Percentiles rank a stretch among this genome's conserved stretches.
These are phyloP conservation scores for Drosophila paranaensis DNA, from an alignment of 2,888 invertebrate species.

Conservation along the genomic window DNA sequence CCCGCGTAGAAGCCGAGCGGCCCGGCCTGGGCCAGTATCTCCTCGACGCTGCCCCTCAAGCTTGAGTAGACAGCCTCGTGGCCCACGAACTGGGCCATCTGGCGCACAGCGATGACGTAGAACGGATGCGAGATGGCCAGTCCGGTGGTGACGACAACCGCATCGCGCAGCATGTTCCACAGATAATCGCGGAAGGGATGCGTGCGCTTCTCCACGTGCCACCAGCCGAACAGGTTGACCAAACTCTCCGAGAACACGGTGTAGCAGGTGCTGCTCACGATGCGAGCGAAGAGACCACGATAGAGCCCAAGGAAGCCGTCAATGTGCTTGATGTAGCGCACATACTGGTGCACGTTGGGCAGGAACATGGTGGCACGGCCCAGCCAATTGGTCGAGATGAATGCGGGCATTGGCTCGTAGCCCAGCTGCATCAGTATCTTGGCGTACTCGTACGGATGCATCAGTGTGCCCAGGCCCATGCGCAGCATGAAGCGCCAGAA, in stretches of 20 bases:
- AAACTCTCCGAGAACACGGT: slow-evolving; percentile 25
- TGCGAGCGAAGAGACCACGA: slow-evolving; percentile 47
- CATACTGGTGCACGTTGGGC: slow-evolving; percentile 53
- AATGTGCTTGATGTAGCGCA: slow-evolving; percentile 36
- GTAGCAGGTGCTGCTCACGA: slow-evolving; percentile 16
- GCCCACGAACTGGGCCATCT: slow-evolving; percentile 66
- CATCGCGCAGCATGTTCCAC: slow-evolving; percentile 34
- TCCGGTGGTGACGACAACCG: slow-evolving; percentile 37
- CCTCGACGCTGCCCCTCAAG: slow-evolving; percentile 19
- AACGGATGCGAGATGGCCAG: slow-evolving; percentile 60
- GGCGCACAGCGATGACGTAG: slow-evolving; percentile 59
- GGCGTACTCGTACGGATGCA: slow-evolving; percentile 57
- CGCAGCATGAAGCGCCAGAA: slow-evolving; percentile 45
- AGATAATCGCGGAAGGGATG: slow-evolving; percentile 7
- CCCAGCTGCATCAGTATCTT: slow-evolving; percentile 63
- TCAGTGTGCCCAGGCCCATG: slow-evolving; percentile 28
- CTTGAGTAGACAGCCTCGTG: slow-evolving; percentile 36
- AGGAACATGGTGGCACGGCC: slow-evolving; percentile 17
- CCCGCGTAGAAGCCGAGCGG: slow-evolving; percentile 50
- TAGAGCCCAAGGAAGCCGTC: slow-evolving; percentile 57
- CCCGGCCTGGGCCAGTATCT: slow-evolving; percentile 23
- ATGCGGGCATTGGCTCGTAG: slow-evolving; percentile 50
- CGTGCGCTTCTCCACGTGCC: neutral
- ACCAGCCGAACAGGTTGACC: slow-evolving; percentile 3
- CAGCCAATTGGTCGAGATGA: slow-evolving; percentile 24